Evolutionary conservation across 2,797 vertebrate species (phyloP).

Genomic region (Chelon auratus): DNA sequence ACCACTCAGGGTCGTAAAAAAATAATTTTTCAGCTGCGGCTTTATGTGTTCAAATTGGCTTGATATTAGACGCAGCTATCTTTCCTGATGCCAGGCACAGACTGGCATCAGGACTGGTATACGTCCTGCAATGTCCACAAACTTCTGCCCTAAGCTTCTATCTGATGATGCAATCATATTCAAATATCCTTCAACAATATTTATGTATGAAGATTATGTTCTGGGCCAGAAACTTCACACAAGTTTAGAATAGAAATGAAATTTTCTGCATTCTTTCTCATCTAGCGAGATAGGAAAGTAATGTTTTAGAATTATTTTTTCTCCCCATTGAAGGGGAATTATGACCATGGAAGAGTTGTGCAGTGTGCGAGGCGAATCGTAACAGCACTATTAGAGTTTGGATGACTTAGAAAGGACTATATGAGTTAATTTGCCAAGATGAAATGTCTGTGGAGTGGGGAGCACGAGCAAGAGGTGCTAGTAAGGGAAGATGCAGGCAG

Average conservation of each 20-base stretch:
- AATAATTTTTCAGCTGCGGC: slow-evolving; percentile 22
- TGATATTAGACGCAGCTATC: slow-evolving; percentile 46
- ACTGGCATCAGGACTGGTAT: too few species aligned
- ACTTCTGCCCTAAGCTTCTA: not conserved
- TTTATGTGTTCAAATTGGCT: slow-evolving; percentile 41
- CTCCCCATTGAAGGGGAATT: slow-evolving; percentile 36
- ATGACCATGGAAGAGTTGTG: slow-evolving; percentile 20
- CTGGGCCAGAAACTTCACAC: slow-evolving; percentile 7
- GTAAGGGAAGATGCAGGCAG: not conserved
- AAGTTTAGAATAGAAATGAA: slow-evolving; percentile 22
- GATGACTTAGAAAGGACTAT: slow-evolving; percentile 57
- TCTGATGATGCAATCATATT: slow-evolving; percentile 13
- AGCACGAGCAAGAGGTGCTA: not conserved
- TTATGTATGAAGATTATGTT: slow-evolving; percentile 18
- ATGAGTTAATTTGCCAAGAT: slow-evolving; percentile 46
- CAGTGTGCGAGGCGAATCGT: slow-evolving; percentile 43
- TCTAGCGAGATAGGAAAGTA: slow-evolving; percentile 46
- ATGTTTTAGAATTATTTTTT: slow-evolving; percentile 39
- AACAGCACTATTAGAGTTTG: slow-evolving; percentile 52
- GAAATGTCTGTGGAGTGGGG: slow-evolving; percentile 24
- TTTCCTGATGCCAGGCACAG: slow-evolving; percentile 34
- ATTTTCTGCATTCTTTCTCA: slow-evolving; percentile 27
- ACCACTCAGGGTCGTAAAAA: slow-evolving; percentile 36
- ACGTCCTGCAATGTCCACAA: slow-evolving; percentile 1
- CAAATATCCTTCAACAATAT: slow-evolving; percentile 9